Base-by-base conservation (phyloP, 2,797 vertebrate genomes). In the Discoglossus pictus region DNA sequence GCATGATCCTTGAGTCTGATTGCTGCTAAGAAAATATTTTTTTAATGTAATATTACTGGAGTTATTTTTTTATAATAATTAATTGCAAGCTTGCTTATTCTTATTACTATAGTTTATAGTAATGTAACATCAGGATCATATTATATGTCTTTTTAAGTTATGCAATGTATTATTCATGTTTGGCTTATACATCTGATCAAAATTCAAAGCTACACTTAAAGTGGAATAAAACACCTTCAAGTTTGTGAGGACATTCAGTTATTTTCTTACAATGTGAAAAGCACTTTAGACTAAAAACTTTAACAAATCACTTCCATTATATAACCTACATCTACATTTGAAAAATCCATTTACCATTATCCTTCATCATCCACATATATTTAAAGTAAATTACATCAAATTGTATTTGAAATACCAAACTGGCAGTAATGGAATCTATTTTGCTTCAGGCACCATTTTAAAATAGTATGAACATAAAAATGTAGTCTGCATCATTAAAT, bases 401-500 rank as follows among this genome's bases (percentile, higher is more conserved):
- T 91, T 88, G 87, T 90, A 87, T 91, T 89, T 89, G 88, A 91
- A 91, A 89, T 87, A 91, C 87, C 87, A 88, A 90, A 91, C 86
- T 88, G 85, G 86, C 89, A 89, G 90, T 91, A 90, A 91, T 90
- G 86, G 86, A 86, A 87, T 83, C 77, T 86, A 83, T 78, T 74
- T 88, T 85, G 88, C 89, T 90, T 76, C 82, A 86, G 89, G 90
- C 89, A 87, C 84, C 88, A 87, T 90, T 90, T 89, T 91, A 91
- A 91, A 90, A 91, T 86, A 89, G 89, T 74, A 90, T 89, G 88
- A 90, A 82, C 86, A 89, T 87, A 88, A 91, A 90, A 88, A 91
- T 88, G 88, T 86, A 88, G 84, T 81, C 86, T 89, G 88, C 89
- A 90, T 89, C 90, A 90, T 91, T 91, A 91, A 88, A 89, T 91